Base-by-base conservation (phyloP, 2,888 invertebrate genomes). In the Leptura quadrifasciata region DNA sequence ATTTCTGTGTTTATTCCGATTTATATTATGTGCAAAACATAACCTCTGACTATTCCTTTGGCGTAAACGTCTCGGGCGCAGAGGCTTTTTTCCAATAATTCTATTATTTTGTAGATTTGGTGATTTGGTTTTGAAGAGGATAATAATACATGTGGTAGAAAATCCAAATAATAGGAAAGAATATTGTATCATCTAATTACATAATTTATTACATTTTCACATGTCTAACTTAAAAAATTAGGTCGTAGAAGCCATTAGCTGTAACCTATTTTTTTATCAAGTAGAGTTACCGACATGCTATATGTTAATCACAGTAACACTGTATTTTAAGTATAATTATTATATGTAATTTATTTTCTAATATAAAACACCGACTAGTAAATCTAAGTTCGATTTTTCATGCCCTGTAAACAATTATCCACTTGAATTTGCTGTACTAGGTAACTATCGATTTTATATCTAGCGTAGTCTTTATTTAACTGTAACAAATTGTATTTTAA, bases 301-400 rank as follows among this genome's bases (percentile, higher is more conserved):
- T 65, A 65, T 65, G 65, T 54, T 65, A 65, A 52, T 65, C 65
- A 58, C 15, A 54, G 57, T 35, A n/a, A 20, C 35, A 47, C 31
- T 39, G 58, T 69, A 69, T 60, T 69, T 69, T 58, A 58, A 21
- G 39, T 58, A 58, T 8, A 69, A 35, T 69, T 69, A 60, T 39
- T 69, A 6, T 31, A 39, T 17, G 12, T 52, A 54, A n/a, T 57
- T 67, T 31, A 35, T 18, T 55, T 52, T 18, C 15, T 47, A 52
- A 21, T 54, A 31, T 67, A 27, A 68, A 54, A 68, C 35, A 57
- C 55, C 18, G 18, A 57, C 47, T 55, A 31, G 27, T 31, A 18
- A 27, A 52, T 68, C 52, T 24, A 17, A 68, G 21, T 31, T 24
- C n/a, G 9, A 20, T 64, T 65, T 35, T 72, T 21, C 64, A 72